Base-by-base conservation (phyloP, 2,113 vertebrate species). In the Chloropsis hardwickii region DNA sequence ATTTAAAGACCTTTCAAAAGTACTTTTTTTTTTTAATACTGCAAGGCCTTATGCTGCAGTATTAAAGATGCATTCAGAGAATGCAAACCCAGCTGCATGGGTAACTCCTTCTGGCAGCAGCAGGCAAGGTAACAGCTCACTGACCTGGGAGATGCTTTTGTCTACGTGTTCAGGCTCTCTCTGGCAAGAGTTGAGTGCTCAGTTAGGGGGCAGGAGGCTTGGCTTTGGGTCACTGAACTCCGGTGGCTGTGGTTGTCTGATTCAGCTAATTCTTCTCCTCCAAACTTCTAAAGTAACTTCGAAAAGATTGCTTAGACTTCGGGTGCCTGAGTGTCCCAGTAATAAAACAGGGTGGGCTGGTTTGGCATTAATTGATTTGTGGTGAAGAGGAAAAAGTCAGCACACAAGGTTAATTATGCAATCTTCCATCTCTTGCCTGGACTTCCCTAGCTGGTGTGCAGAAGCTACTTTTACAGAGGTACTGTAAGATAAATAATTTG, bases 221-320 rank as follows among this genome's bases (percentile, higher is more conserved):
- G 73, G 78, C 74, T 71, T 92, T 76, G 93, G 93, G 89, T 92
- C 72, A 72, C 65, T 89, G 93, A 95, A 87, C 91, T 81, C 48
- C 0, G 56, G 37, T 37, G 69, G 51, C 66, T 89, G 78, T 0
- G n/a, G 74, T 97, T 88, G 82, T 86, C 92, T 93, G 94, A 88
- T 97, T 96, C 95, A 95, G 92, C 92, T 94, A 88, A 92, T 90
- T 94, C 58, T 94, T 84, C 60, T 50, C 50, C 20, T 85, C 91
- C 45, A 82, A 78, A 94, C 76, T 92, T 93, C 66, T 73, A 53
- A 54, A 85, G 74, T 93, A 93, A 86, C 79, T 94, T 77, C 0
- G 31, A 69, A 80, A 77, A 84, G 87, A 92, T 90, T 89, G 81
- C 70, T 58, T 77, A 42, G 72, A 37, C 62, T 83, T 53, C 0